A percentile compares a stretch with the other conserved stretches of the same genome.
These are phyloP conservation scores for Andrena haemorrhoa DNA, from an alignment of 2,888 invertebrate genomes.

Conservation along the genomic window DNA sequence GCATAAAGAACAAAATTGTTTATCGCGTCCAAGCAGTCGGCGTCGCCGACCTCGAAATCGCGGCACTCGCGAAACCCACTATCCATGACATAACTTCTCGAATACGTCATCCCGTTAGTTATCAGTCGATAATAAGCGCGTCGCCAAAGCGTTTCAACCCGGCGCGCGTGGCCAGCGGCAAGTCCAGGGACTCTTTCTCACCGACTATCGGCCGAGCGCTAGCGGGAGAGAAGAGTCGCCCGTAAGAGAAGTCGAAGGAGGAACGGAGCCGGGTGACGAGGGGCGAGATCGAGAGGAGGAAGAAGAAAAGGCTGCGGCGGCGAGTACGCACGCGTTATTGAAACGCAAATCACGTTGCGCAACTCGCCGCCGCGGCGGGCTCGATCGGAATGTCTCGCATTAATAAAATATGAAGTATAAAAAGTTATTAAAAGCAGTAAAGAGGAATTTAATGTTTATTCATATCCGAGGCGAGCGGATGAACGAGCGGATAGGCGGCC, in stretches of 20 bases:
- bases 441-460: conserved; percentile 82
- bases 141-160: not conserved
- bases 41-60: not conserved
- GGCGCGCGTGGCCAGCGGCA: not conserved
- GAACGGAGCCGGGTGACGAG: not conserved
- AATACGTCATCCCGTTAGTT: conserved; percentile 76
- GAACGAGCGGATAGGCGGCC: conserved; percentile 29
- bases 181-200: conserved; percentile 9
- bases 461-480: conserved; percentile 68
- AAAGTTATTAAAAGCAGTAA: conserved; percentile 81
- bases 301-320: conserved; percentile 46
- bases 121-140: conserved; percentile 8
- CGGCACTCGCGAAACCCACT: not conserved
- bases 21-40: not conserved
- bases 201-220: not conserved
- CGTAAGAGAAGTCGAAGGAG: not conserved
- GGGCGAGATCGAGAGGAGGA: conserved; percentile 37
- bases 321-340: conserved; percentile 79
- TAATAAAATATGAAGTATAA: conserved; percentile 83
- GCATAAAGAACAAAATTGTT: no score
- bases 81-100: not conserved
- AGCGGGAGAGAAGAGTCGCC: conserved; percentile 2
- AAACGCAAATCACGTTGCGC: conserved; percentile 83
- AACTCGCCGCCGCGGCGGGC: conserved; percentile 72
- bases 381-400: conserved; percentile 80